These are phyloP conservation scores for Bufotes viridis DNA, from an alignment of 2,797 vertebrate genomes.

Conservation along the genomic window DNA sequence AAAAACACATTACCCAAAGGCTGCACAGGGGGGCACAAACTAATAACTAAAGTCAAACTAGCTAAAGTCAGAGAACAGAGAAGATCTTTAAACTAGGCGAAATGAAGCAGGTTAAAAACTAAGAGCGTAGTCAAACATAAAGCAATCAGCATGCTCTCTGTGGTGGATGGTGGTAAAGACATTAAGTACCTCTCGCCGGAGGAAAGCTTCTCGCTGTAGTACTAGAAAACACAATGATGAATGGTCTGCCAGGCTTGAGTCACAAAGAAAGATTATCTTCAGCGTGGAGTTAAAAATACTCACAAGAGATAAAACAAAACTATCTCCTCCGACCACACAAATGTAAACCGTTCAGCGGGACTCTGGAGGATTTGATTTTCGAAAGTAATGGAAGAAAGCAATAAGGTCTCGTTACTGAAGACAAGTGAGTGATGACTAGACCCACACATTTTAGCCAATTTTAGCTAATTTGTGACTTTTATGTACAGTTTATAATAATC, in stretches of 20 bases:
- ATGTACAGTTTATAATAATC: too few species aligned
- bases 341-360: conserved; percentile 1
- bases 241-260: conserved; percentile 31
- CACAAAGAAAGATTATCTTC: conserved; percentile 49
- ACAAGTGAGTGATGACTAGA: background rate
- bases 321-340: conserved; percentile 39
- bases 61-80: too few species aligned
- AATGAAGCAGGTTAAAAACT: background rate
- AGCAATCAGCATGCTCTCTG: background rate
- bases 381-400: conserved; percentile 6
- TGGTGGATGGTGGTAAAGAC: background rate
- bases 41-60: background rate
- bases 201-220: background rate
- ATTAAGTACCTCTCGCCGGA: background rate
- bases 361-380: background rate
- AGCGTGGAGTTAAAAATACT: conserved; percentile 45
- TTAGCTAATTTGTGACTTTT: too few species aligned
- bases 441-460: too few species aligned
- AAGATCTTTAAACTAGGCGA: background rate
- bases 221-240: conserved; percentile 10
- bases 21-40: background rate
- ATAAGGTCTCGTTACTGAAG: background rate
- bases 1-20: background rate
- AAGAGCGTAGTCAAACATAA: background rate
- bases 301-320: conserved; percentile 8